These are phyloP conservation scores for Callaeas wilsoni DNA, from an alignment of 2,113 vertebrate genomes.

Conservation along the genomic window DNA sequence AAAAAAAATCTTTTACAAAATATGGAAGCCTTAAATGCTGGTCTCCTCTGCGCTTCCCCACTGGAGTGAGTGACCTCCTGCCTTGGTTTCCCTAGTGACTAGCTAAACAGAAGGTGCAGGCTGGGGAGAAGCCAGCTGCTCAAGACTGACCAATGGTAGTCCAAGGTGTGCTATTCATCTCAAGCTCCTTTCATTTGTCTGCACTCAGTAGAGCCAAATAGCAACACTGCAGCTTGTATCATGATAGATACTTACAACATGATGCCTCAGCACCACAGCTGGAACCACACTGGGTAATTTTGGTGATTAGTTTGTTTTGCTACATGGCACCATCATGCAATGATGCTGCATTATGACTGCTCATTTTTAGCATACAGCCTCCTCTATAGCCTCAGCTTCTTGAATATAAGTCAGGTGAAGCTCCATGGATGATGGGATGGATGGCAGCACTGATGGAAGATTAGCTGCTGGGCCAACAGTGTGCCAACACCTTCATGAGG, in stretches of 20 bases:
- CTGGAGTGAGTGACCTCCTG: neutral
- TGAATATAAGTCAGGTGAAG: neutral
- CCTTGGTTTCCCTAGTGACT: neutral
- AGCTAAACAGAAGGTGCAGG: neutral
- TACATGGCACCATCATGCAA: neutral
- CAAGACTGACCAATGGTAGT: neutral
- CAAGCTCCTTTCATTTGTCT: neutral
- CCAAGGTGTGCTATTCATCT: neutral
- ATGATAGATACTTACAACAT: neutral
- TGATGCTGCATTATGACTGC: neutral
- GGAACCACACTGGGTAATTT: neutral
- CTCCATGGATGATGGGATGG: neutral
- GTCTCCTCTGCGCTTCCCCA: neutral
- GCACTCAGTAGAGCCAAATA: neutral
- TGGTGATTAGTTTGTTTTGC: neutral
- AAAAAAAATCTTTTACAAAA: neutral
- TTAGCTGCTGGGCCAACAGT: neutral
- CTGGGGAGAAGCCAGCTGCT: neutral
- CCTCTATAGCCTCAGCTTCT: neutral
- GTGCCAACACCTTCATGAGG: neutral
- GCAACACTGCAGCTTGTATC: neutral
- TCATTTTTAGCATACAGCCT: neutral
- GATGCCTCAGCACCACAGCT: neutral
- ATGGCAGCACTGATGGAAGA: neutral
- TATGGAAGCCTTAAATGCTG: neutral